Conservation (phyloP, 2,797 vertebrate species). For the Chaenodraco wilsoni region DNA sequence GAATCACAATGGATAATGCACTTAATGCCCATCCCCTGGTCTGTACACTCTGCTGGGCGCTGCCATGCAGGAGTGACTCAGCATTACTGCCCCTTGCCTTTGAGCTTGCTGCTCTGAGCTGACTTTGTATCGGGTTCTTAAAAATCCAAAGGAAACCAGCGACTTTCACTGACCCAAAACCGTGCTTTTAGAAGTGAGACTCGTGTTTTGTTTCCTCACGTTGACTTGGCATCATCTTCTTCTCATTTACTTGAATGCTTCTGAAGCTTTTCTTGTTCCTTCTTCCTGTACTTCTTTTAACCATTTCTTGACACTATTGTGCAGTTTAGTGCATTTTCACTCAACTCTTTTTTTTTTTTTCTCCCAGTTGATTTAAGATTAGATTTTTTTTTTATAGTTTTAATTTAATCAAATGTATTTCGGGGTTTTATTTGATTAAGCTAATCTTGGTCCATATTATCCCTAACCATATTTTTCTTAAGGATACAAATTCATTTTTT, state of each 20-base stretch:
- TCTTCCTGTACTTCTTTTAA: slow-evolving; percentile 12
- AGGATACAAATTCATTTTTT: neutral
- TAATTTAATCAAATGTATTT: neutral
- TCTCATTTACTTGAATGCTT: neutral
- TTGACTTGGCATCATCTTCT: slow-evolving; percentile 5
- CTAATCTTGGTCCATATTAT: neutral
- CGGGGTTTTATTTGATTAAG: neutral
- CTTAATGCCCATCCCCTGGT: slow-evolving; percentile 20
- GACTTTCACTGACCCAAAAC: neutral
- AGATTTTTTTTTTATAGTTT: neutral
- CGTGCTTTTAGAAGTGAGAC: neutral
- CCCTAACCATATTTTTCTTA: neutral
- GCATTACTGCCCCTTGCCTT: slow-evolving; percentile 44
- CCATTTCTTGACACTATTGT: slow-evolving; percentile 23
- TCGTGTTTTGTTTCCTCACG: neutral
- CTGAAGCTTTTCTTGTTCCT: neutral
- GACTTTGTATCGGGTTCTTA: slow-evolving; percentile 6
- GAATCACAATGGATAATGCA: too few relatives aligned
- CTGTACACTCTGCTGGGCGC: slow-evolving; percentile 14
- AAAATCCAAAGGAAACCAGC: slow-evolving; percentile 4
- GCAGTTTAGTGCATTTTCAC: slow-evolving; percentile 20
- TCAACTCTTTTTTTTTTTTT: neutral
- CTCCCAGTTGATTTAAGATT: slow-evolving; percentile 7
- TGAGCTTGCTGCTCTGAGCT: slow-evolving; percentile 1
- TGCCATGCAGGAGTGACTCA: slow-evolving; percentile 64